These are phyloP conservation scores for Drosophila bipectinata DNA, from an alignment of 1,140 invertebrate species.

Conservation along the genomic window DNA sequence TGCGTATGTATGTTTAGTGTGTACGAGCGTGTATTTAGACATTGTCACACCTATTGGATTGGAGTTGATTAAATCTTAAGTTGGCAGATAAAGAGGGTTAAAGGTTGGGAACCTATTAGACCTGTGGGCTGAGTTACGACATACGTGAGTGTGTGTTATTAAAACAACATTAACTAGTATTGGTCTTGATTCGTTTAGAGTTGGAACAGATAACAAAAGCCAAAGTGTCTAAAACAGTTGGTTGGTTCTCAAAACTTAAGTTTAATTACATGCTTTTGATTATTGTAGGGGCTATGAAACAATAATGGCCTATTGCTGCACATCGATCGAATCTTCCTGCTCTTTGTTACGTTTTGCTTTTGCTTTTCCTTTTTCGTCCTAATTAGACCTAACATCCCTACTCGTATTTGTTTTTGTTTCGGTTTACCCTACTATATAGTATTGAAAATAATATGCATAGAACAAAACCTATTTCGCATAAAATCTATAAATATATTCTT, in stretches of 20 bases:
- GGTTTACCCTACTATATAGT: slow-evolving; percentile 26
- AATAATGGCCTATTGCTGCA: background rate
- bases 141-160: background rate
- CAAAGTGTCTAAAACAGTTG: slow-evolving; percentile 19
- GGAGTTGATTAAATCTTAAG: slow-evolving; percentile 5
- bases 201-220: slow-evolving; percentile 8
- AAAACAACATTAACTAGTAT: slow-evolving; percentile 27
- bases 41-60: slow-evolving; percentile 20
- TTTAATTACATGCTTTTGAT: slow-evolving; percentile 23
- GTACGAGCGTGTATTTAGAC: slow-evolving; percentile 22
- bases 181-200: slow-evolving; percentile 15
- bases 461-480: slow-evolving; percentile 57
- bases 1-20: slow-evolving; percentile 18
- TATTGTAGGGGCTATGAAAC: slow-evolving; percentile 25
- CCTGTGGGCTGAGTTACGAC: background rate
- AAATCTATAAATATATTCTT: slow-evolving; percentile 51
- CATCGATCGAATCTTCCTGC: slow-evolving; percentile 20
- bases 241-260: slow-evolving; percentile 1
- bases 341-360: slow-evolving; percentile 21
- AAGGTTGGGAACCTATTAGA: slow-evolving; percentile 11
- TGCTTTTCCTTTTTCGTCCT: slow-evolving; percentile 37
- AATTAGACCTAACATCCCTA: slow-evolving; percentile 49
- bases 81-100: slow-evolving; percentile 5
- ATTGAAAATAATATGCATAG: slow-evolving; percentile 31
- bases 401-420: slow-evolving; percentile 28